Conservation (phyloP, 2,113 vertebrate species). For the Cryptomyrus ogoouensis region DNA sequence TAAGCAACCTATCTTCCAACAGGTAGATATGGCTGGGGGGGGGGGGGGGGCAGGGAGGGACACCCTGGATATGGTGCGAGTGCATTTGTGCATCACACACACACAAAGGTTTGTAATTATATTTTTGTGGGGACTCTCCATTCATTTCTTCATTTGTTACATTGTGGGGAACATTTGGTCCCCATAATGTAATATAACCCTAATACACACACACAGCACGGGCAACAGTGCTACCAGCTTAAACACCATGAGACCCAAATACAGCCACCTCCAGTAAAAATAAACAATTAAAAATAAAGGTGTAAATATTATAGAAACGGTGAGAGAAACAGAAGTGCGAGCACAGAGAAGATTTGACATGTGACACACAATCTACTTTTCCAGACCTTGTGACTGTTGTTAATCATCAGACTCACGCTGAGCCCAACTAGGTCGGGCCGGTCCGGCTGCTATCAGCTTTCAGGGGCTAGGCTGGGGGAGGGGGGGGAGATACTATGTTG, state of each 20-base stretch:
- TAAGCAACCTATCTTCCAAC: background rate
- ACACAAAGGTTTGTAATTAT: background rate
- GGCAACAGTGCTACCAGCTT: background rate
- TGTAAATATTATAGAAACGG: background rate
- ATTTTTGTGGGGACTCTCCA: too few species aligned
- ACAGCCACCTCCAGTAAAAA: background rate
- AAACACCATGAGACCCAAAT: background rate
- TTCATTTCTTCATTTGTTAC: too few species aligned
- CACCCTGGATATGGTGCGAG: background rate
- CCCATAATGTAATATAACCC: too few species aligned
- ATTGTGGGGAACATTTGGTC: too few species aligned
- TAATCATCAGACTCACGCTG: background rate
- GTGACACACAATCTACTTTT: constrained; percentile 9
- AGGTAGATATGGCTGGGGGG: background rate
- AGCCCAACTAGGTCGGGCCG: background rate
- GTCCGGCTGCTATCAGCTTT: constrained; percentile 4
- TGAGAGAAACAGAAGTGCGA: background rate
- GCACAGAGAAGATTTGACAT: background rate
- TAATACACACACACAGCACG: background rate
- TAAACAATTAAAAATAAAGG: background rate
- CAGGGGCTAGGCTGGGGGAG: background rate
- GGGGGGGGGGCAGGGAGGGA: background rate
- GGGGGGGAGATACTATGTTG: background rate
- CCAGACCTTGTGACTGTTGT: constrained; percentile 9
- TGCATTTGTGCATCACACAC: background rate